These are phyloP conservation scores for Caenorhabditis drosophilae DNA, from an alignment of 2,888 invertebrate species.

Conservation along the genomic window DNA sequence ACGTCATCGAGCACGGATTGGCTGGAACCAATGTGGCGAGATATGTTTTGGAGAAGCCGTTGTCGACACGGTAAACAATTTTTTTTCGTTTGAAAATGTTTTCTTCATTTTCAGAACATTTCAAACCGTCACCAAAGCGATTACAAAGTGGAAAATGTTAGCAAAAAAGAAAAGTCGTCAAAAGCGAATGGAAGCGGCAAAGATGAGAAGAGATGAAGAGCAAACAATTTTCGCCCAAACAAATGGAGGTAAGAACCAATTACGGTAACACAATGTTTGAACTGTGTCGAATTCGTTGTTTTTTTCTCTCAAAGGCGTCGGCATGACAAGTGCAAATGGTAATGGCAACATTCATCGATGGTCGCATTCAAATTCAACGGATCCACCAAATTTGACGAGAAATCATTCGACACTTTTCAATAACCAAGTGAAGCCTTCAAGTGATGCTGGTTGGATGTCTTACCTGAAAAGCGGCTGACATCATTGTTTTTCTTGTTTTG, in stretches of 20 bases:
- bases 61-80: conserved; percentile 45
- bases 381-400: neutral
- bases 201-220: conserved; percentile 37
- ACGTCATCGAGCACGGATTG: conserved; percentile 68
- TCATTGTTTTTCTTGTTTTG: neutral
- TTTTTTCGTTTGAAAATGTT: neutral
- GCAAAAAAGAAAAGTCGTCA: conserved; percentile 49
- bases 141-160: conserved; percentile 61
- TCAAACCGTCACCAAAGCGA: conserved; percentile 61
- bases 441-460: conserved; percentile 7
- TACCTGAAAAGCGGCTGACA: neutral
- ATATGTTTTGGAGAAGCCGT: conserved; percentile 55
- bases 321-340: conserved; percentile 7
- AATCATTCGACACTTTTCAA: conserved; percentile 14
- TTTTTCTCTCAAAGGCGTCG: too few species aligned
- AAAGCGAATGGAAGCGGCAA: conserved; percentile 43
- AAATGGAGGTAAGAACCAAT: conserved; percentile 28
- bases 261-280: conserved; percentile 4
- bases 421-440: conserved; percentile 22
- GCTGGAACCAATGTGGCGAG: conserved; percentile 58
- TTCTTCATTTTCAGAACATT: conserved; percentile 45
- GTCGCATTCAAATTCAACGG: neutral
- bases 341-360: conserved; percentile 21
- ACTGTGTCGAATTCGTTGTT: neutral
- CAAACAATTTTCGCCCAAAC: conserved; percentile 17